phyloP scores from a whole-genome alignment of 2,888 invertebrate species.

The Ichneumoninae sp. region DNA sequence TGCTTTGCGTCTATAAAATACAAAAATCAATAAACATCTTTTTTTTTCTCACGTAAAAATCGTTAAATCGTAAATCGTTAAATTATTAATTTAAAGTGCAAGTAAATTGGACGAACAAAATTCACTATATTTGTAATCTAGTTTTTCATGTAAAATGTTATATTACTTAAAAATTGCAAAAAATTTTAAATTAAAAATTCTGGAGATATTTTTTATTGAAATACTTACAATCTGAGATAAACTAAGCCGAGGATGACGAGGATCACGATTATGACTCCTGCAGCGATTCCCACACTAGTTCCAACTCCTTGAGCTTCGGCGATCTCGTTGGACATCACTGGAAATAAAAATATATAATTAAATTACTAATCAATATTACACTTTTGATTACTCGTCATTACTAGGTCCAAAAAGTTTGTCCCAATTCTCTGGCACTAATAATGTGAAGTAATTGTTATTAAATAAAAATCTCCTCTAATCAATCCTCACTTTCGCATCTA shows the following conservation, averaged over 20 bases:
- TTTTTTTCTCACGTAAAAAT: neutral
- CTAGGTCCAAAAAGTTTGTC: neutral
- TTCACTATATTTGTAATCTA: neutral
- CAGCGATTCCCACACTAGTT: conserved; percentile 93
- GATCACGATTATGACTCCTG: conserved; percentile 92
- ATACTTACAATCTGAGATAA: conserved; percentile 92
- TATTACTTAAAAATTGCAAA: neutral
- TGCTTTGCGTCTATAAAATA: conserved; percentile 89
- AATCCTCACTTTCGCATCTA: conserved; percentile 89
- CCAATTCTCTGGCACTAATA: neutral
- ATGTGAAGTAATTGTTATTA: neutral
- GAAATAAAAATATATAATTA: conserved; percentile 33
- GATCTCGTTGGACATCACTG: conserved; percentile 80
- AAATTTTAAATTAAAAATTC: neutral
- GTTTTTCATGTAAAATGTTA: neutral
- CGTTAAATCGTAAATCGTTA: neutral
- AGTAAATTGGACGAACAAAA: neutral
- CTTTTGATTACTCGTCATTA: neutral
- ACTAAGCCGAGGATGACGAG: conserved; percentile 92
- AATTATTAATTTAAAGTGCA: neutral
- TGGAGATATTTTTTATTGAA: conserved; percentile 1
- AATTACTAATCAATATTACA: neutral
- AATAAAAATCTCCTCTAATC: neutral
- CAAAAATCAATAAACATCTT: neutral
- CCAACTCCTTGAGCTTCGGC: conserved; percentile 91